phyloP scores from a whole-genome alignment of 1,140 invertebrate species.

The Zaprionus inermis region DNA sequence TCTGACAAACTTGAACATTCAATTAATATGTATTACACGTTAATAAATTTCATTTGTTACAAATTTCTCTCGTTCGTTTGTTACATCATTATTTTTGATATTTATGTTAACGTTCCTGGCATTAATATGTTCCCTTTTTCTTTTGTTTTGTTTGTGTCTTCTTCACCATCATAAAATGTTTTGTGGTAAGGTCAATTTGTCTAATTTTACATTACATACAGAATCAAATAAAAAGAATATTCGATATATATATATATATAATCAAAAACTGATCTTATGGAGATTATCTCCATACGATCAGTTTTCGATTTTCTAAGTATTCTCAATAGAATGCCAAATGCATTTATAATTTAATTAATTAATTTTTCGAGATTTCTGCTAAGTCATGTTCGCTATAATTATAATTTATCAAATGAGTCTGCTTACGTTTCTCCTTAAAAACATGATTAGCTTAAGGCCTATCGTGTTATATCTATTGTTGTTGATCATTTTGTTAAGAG shows the following conservation, averaged over 20 bases:
- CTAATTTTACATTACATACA: conserved; percentile 6
- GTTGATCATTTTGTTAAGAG: conserved; percentile 41
- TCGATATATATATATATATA: conserved; percentile 34
- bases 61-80: conserved; percentile 47
- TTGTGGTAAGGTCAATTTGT: conserved; percentile 18
- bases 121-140: conserved; percentile 52
- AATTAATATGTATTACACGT: conserved; percentile 72
- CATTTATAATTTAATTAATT: conserved; percentile 19
- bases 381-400: conserved; percentile 30
- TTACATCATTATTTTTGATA: conserved; percentile 47
- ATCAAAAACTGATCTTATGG: too few relatives aligned
- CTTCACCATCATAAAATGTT: not conserved
- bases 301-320: conserved; percentile 26
- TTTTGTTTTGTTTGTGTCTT: conserved; percentile 21
- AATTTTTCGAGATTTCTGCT: conserved; percentile 26
- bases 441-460: conserved; percentile 11
- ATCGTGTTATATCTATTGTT: conserved; percentile 6
- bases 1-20: conserved; percentile 82
- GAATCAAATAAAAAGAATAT: conserved; percentile 31
- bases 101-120: conserved; percentile 61
- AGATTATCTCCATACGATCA: not conserved
- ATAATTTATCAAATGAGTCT: conserved; percentile 10
- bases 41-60: conserved; percentile 81
- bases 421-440: conserved; percentile 20
- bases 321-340: conserved; percentile 20